Conservation (phyloP, 2,113 vertebrate species). For the Tretioscincus oriximinensis region DNA sequence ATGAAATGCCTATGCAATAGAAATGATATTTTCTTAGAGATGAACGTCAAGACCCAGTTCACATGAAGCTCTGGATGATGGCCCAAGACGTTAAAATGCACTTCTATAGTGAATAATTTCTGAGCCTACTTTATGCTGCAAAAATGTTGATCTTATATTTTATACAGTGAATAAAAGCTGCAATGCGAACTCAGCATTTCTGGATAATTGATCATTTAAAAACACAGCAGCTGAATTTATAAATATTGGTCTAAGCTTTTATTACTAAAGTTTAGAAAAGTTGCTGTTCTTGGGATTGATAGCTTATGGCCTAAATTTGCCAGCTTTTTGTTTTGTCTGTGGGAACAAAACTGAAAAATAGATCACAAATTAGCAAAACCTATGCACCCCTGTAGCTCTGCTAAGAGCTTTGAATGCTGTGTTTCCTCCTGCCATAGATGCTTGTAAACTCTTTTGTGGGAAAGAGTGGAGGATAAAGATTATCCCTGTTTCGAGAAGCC, state of each 20-base stretch:
- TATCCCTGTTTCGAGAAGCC: too few relatives aligned
- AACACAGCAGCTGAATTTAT: conserved; percentile 6
- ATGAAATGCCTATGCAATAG: not conserved
- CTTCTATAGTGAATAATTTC: not conserved
- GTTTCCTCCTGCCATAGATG: not conserved
- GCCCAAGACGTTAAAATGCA: not conserved
- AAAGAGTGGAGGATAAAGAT: too few relatives aligned
- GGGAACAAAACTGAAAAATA: not conserved
- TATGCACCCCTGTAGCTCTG: not conserved
- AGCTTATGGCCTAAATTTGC: not conserved
- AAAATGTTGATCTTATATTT: conserved; percentile 1
- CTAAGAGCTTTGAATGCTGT: not conserved
- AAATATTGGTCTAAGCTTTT: not conserved
- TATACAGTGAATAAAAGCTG: not conserved
- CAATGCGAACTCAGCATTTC: not conserved
- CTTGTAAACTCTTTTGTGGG: too few relatives aligned
- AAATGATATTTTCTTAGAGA: not conserved
- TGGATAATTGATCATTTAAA: conserved; percentile 20
- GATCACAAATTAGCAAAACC: not conserved
- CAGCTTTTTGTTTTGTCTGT: not conserved
- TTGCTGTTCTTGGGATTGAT: not conserved
- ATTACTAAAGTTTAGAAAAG: not conserved
- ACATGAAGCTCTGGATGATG: not conserved
- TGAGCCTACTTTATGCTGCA: not conserved
- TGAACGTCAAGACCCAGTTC: not conserved